Evolutionary conservation across 2,888 invertebrate genomes (phyloP).

Genomic region (Cryptops parisi): DNA sequence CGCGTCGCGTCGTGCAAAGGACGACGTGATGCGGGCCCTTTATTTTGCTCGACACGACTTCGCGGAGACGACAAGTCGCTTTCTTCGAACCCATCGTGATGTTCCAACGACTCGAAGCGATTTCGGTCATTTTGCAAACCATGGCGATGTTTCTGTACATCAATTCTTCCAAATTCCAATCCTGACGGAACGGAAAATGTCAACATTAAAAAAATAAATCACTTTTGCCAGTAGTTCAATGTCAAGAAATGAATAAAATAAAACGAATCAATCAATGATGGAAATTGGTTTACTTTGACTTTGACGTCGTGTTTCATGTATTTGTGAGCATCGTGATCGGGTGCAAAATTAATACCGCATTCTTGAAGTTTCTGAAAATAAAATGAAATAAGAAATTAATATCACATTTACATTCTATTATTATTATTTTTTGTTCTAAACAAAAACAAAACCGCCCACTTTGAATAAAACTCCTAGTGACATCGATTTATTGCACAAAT

Average conservation of each 20-base stretch:
- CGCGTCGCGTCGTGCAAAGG: conserved; percentile 51
- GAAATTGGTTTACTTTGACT: conserved; percentile 6
- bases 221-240: too few relatives aligned
- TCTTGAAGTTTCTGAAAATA: conserved; percentile 4
- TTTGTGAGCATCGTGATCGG: conserved; percentile 6
- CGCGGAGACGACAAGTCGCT: background rate
- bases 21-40: conserved; percentile 23
- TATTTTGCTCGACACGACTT: background rate
- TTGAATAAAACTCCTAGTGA: background rate
- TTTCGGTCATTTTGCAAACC: background rate
- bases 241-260: too few relatives aligned
- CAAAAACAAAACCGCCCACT: too few relatives aligned
- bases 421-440: too few relatives aligned
- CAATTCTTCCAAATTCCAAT: conserved; percentile 1
- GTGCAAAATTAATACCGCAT: conserved; percentile 8
- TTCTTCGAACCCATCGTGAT: background rate
- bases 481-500: conserved; percentile 1
- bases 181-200: background rate
- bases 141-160: conserved; percentile 1
- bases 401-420: background rate
- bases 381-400: background rate
- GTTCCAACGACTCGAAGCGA: conserved; percentile 8
- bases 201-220: background rate
- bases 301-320: background rate
- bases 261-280: too few relatives aligned